These are phyloP conservation scores for Sisyra nigra DNA, from an alignment of 2,888 invertebrate genomes.

Conservation along the genomic window DNA sequence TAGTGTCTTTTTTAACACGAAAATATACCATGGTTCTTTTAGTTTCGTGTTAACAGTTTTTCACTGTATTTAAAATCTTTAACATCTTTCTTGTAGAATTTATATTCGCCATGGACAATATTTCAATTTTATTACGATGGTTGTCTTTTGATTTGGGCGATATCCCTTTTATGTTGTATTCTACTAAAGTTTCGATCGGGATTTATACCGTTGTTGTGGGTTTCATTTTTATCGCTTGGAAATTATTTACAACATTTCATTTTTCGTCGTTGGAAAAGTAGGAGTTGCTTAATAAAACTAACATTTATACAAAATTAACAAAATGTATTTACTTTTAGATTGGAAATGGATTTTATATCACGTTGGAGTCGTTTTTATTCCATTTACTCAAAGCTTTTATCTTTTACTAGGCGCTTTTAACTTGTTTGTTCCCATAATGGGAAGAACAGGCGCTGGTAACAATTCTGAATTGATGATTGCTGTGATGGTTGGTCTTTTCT, in stretches of 20 bases:
- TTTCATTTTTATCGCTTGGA: conserved; percentile 38
- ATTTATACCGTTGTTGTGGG: conserved; percentile 47
- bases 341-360: conserved; percentile 38
- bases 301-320: conserved; percentile 1
- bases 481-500: conserved; percentile 28
- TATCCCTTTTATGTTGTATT: conserved; percentile 34
- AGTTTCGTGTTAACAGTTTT: no score
- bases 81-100: conserved; percentile 1
- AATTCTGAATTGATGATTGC: conserved; percentile 55
- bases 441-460: conserved; percentile 50
- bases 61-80: conserved; percentile 3
- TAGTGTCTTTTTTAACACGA: no score
- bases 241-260: conserved; percentile 34
- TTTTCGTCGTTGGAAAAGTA: conserved; percentile 34
- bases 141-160: conserved; percentile 37
- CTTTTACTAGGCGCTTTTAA: conserved; percentile 49
- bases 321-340: conserved; percentile 23
- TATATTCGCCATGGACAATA: conserved; percentile 28
- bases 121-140: conserved; percentile 41
- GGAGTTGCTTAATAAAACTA: conserved; percentile 9
- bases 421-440: conserved; percentile 69
- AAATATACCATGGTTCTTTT: no score
- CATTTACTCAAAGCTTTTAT: conserved; percentile 52
- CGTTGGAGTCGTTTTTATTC: conserved; percentile 35
- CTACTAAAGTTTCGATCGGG: conserved; percentile 45